Evolutionary conservation across 2,113 vertebrate genomes (phyloP).

Genomic region (Raja brachyura): DNA sequence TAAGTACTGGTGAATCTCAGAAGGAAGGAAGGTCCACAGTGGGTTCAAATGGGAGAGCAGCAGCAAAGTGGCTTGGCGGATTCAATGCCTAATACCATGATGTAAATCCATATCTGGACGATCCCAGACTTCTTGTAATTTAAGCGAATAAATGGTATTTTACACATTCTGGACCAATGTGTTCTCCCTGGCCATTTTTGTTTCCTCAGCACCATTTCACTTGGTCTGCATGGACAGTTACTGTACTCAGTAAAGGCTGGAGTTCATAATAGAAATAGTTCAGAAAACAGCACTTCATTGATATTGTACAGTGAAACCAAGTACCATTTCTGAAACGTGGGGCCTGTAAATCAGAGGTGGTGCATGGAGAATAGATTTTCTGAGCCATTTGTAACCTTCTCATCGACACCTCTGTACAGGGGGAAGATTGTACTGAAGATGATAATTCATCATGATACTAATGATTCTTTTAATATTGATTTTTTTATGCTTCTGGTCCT

Average conservation of each 20-base stretch:
- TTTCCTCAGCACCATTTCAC: background rate
- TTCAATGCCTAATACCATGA: too few relatives aligned
- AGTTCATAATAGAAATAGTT: background rate
- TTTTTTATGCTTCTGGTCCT: background rate
- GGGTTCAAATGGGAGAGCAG: too few relatives aligned
- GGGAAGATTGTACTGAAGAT: constrained; percentile 16
- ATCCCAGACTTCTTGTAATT: too few relatives aligned
- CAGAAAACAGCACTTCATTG: background rate
- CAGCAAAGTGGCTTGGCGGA: too few relatives aligned
- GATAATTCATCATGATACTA: constrained; percentile 6
- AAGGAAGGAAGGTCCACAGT: too few relatives aligned
- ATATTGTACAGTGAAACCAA: background rate
- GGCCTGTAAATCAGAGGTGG: constrained; percentile 12
- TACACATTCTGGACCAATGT: too few relatives aligned
- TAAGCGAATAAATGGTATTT: too few relatives aligned
- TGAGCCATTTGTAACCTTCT: background rate
- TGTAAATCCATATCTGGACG: too few relatives aligned
- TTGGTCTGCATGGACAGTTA: background rate
- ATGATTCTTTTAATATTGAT: constrained; percentile 33
- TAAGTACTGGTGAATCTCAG: too few relatives aligned
- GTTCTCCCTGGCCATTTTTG: background rate
- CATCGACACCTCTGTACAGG: background rate
- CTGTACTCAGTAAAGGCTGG: background rate
- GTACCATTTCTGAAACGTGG: background rate
- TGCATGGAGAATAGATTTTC: background rate